Evolutionary conservation across 2,797 vertebrate species (phyloP), one percentile per base, ranked within the genome.

Genomic region (Pygocentrus nattereri): DNA sequence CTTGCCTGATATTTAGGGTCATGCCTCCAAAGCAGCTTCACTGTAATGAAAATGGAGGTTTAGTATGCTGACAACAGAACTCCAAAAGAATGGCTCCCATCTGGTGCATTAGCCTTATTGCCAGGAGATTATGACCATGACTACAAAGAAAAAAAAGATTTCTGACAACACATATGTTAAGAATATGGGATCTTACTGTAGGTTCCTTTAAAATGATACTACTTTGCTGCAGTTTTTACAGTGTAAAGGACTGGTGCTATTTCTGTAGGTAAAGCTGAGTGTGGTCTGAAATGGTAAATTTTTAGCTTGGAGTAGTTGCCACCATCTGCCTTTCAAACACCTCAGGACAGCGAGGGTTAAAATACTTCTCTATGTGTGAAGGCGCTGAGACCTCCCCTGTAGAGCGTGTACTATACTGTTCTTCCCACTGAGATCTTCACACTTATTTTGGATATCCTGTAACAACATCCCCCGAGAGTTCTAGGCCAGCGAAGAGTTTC

Each of bases 231-330:
- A 38, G 38, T 2, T 38, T 38, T 38, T 5, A 38, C 38, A 38
- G 38, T 38, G 0, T 4, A 38, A 38, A 8, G 38, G 5, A 2
- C 56, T 13, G 56, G 13, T 25, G 23, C 27, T 62, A 1, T 34
- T 18, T 31, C 59, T 62, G 16, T 50, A 67, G 56, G 18, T 25
- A 54, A 38, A 72, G 21, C 64, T 72, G 47, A 67, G 81, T 73
- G 31, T 34, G n/a, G 31, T 75, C 47, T 58, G 34, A 50, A 69
- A 70, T 30, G 15, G n/a, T 34, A 25, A 18, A 2, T 80, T n/a
- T n/a, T 41, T 41, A 5, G 41, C 16, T 21, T 3, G 44, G 72
- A 56, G 38, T 25, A 71, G 25, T 11, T 50, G 19, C 74, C 52
- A 68, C 52, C 67, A 44, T 71, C 31, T 44, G 44, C 23, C 18